Percentiles rank a stretch among this genome's conserved stretches.
phyloP scores from a whole-genome alignment of 2,113 vertebrate species.

The Dolichotis patagonum region DNA sequence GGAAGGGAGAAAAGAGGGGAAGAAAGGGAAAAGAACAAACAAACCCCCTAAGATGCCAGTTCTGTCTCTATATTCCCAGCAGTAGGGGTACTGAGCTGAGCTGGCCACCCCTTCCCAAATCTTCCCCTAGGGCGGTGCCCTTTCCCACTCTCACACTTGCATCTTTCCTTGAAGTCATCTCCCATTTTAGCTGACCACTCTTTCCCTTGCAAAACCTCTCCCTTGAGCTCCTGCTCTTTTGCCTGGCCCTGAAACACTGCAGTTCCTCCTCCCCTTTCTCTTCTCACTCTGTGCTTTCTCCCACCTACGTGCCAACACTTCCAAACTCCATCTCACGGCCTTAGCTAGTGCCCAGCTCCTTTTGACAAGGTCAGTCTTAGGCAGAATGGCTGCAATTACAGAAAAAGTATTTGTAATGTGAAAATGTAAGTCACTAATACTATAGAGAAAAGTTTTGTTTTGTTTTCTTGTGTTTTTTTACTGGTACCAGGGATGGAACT shows the following conservation, averaged over 20 bases:
- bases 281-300: neutral
- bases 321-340: neutral
- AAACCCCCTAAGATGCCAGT: neutral
- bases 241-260: neutral
- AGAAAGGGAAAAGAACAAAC: neutral
- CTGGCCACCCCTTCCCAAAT: rapidly evolving
- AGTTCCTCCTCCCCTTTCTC: neutral
- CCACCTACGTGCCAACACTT: neutral
- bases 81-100: neutral
- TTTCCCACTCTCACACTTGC: neutral
- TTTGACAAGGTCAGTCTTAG: neutral
- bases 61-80: neutral
- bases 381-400: neutral
- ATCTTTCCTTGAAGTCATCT: neutral
- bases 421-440: neutral
- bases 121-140: neutral
- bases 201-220: neutral
- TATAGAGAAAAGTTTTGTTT: neutral
- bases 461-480: too few species aligned
- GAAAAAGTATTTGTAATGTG: neutral
- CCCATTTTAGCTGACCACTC: neutral
- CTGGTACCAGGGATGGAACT: too few species aligned
- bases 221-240: neutral
- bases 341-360: neutral
- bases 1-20: neutral